A percentile compares a stretch with the other conserved stretches of the same genome.
Evolutionary conservation across 2,113 vertebrate species (phyloP).

Genomic region (Sinocyclocheilus rhinocerous): DNA sequence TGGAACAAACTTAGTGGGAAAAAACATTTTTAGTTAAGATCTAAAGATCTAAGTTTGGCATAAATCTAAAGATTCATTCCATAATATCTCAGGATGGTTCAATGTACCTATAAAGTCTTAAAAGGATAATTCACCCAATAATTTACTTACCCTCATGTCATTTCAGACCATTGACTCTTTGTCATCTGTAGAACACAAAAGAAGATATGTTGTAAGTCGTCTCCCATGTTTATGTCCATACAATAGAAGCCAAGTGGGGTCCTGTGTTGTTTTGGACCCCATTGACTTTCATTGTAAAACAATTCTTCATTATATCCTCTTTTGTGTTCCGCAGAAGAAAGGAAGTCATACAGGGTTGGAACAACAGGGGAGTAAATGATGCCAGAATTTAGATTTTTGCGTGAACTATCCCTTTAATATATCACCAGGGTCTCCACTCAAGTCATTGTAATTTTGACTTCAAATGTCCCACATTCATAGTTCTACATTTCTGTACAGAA

Average conservation of each 20-base stretch:
- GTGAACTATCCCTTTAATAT: slow-evolving; percentile 23
- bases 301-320: background rate
- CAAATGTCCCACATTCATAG: background rate
- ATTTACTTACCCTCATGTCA: background rate
- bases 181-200: background rate
- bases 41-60: background rate
- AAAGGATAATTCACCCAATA: background rate
- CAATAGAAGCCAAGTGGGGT: background rate
- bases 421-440: slow-evolving; percentile 14
- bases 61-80: background rate
- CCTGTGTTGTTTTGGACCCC: background rate
- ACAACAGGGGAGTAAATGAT: background rate
- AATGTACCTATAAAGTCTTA: slow-evolving; percentile 17
- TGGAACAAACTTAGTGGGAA: background rate
- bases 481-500: slow-evolving; percentile 8
- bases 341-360: background rate
- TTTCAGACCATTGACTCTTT: background rate
- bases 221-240: background rate
- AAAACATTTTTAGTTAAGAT: background rate
- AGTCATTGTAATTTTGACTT: background rate
- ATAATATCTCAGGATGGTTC: slow-evolving; percentile 28
- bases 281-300: background rate
- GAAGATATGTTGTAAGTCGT: background rate
- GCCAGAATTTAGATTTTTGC: background rate
- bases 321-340: background rate